phyloP scores from a whole-genome alignment of 37 sponge, comb jelly and placozoan species.

The Lycopodina hypogea region DNA sequence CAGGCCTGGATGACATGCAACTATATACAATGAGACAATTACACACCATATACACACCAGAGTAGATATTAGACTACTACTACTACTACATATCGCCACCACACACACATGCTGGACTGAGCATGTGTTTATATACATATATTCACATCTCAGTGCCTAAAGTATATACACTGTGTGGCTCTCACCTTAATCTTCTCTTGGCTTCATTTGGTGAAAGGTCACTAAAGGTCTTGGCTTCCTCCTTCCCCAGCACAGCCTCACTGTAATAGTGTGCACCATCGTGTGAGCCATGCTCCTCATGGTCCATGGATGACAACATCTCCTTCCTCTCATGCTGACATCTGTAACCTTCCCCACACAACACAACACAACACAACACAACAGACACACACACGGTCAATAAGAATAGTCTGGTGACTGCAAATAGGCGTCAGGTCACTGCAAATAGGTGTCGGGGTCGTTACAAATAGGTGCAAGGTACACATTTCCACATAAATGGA shows the following conservation, averaged over 20 bases:
- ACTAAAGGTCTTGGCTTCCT: conserved; percentile 74
- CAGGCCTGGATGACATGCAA: no score
- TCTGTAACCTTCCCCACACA: neutral
- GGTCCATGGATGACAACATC: conserved; percentile 50
- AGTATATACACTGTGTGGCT: neutral
- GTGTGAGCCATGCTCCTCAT: conserved; percentile 51
- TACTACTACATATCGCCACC: neutral
- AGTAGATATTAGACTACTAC: neutral
- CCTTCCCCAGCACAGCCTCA: conserved; percentile 92
- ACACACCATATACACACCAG: no score
- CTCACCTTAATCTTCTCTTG: conserved; percentile 62
- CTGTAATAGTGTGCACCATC: conserved; percentile 80
- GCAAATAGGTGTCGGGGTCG: no score
- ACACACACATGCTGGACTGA: conserved; percentile 22
- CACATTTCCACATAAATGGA: no score
- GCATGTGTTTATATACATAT: no score
- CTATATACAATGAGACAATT: no score
- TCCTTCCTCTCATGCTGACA: conserved; percentile 11
- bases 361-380: no score
- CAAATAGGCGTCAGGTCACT: no score
- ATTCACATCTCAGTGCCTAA: neutral
- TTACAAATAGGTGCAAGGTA: no score
- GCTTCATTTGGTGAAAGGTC: conserved; percentile 79
- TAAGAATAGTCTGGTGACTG: no score
- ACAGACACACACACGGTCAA: no score